These are phyloP conservation scores for Allygus modestus DNA, from an alignment of 2,888 invertebrate species.

Conservation along the genomic window DNA sequence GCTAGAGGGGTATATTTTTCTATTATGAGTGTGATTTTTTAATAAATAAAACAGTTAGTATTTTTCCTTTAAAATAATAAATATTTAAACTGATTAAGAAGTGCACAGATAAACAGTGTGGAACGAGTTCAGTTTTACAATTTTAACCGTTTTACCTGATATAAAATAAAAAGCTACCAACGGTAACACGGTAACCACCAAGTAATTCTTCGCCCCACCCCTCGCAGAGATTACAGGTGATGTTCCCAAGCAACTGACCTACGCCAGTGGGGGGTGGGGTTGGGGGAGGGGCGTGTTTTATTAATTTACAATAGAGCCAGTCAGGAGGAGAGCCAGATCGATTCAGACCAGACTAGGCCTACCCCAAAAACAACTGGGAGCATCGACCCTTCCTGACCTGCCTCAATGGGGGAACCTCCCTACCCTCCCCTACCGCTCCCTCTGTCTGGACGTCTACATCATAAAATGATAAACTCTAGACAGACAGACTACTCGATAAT, in stretches of 20 bases:
- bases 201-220: background rate
- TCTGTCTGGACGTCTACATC: slow-evolving; percentile 26
- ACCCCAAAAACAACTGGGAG: slow-evolving; percentile 45
- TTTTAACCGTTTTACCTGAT: background rate
- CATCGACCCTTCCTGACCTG: slow-evolving; percentile 46
- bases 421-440: background rate
- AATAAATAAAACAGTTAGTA: too few relatives aligned
- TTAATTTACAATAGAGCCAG: slow-evolving; percentile 43
- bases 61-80: too few relatives aligned
- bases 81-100: too few relatives aligned
- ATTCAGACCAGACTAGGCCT: slow-evolving; percentile 43
- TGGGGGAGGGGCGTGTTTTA: slow-evolving; percentile 20
- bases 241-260: slow-evolving; percentile 54
- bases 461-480: slow-evolving; percentile 7
- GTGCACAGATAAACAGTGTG: too few relatives aligned
- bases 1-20: too few relatives aligned
- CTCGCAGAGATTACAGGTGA: slow-evolving; percentile 19
- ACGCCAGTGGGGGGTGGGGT: background rate
- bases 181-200: too few relatives aligned
- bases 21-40: too few relatives aligned
- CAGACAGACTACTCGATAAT: slow-evolving; percentile 1
- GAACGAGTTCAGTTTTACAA: background rate
- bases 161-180: too few relatives aligned
- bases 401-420: slow-evolving; percentile 7
- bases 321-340: slow-evolving; percentile 25